These are phyloP conservation scores for Melanerpes aurifrons DNA, from an alignment of 2,113 vertebrate genomes.

Conservation along the genomic window DNA sequence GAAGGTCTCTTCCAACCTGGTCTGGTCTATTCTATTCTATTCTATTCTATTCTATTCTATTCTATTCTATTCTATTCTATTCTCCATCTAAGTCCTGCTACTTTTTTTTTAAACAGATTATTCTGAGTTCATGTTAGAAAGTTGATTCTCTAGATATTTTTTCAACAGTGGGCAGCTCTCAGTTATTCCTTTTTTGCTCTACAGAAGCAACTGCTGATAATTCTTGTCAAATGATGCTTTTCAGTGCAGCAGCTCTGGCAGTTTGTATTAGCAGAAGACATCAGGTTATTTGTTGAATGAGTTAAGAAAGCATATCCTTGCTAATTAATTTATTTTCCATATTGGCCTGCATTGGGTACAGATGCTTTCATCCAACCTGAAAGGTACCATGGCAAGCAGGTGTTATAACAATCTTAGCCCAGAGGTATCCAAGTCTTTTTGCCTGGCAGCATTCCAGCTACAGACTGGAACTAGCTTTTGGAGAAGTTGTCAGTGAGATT, in stretches of 20 bases:
- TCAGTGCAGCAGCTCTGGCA: background rate
- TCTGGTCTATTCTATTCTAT: too few species aligned
- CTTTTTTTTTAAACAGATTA: background rate
- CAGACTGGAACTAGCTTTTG: conserved; percentile 61
- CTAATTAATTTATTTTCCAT: conserved; percentile 59
- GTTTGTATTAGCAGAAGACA: background rate
- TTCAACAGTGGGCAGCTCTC: background rate
- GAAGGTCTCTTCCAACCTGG: too few species aligned
- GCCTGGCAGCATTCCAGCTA: conserved; percentile 60
- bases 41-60: too few species aligned
- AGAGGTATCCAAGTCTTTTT: conserved; percentile 44
- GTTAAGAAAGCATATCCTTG: conserved; percentile 11
- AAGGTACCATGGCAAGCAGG: conserved; percentile 54
- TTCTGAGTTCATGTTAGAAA: background rate
- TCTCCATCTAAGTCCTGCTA: background rate
- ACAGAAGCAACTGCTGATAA: background rate
- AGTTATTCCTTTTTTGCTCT: background rate
- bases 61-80: too few species aligned
- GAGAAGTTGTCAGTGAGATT: conserved; percentile 73
- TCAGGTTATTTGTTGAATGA: background rate
- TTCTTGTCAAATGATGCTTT: background rate
- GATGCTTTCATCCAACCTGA: conserved; percentile 37
- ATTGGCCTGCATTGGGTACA: conserved; percentile 21
- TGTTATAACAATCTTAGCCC: conserved; percentile 54
- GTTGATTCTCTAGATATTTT: background rate